A percentile compares a stretch with the other conserved stretches of the same genome.
Conservation (phyloP, 1,140 invertebrate genomes). For the Tetragnatha versicolor region DNA sequence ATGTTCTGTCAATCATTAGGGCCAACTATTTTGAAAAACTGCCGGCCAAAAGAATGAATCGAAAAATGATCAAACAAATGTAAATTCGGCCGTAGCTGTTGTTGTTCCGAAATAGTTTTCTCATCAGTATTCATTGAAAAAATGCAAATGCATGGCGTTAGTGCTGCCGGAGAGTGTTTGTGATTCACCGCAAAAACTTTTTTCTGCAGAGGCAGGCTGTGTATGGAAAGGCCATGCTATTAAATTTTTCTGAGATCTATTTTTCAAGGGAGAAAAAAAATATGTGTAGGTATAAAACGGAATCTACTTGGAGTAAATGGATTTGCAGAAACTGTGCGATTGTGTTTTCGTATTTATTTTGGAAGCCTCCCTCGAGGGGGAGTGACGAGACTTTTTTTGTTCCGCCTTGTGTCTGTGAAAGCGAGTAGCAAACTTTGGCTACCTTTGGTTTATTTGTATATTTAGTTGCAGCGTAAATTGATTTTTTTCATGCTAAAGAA, state of each 20-base stretch:
- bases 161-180: neutral
- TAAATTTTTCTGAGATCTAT: constrained; percentile 7
- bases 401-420: too few species aligned
- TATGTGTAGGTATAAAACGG: too few species aligned
- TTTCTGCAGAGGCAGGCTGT: constrained; percentile 8
- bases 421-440: too few species aligned
- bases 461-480: too few species aligned
- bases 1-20: constrained; percentile 14
- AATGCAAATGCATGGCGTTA: constrained; percentile 13
- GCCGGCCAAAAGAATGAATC: constrained; percentile 11
- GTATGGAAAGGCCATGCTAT: neutral
- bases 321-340: too few species aligned
- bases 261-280: neutral
- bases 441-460: too few species aligned
- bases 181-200: neutral
- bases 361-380: too few species aligned
- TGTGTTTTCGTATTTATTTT: too few species aligned
- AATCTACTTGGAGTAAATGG: too few species aligned
- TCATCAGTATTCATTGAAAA: constrained; percentile 46
- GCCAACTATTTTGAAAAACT: neutral
- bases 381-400: too few species aligned
- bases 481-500: too few species aligned
- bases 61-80: constrained; percentile 46
- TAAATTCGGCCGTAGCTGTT: constrained; percentile 19
- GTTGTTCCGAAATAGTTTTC: constrained; percentile 33